Percentiles rank a stretch among this genome's conserved stretches.
Evolutionary conservation across 1,140 invertebrate species (phyloP).

Genomic region (Cephus cinctus): DNA sequence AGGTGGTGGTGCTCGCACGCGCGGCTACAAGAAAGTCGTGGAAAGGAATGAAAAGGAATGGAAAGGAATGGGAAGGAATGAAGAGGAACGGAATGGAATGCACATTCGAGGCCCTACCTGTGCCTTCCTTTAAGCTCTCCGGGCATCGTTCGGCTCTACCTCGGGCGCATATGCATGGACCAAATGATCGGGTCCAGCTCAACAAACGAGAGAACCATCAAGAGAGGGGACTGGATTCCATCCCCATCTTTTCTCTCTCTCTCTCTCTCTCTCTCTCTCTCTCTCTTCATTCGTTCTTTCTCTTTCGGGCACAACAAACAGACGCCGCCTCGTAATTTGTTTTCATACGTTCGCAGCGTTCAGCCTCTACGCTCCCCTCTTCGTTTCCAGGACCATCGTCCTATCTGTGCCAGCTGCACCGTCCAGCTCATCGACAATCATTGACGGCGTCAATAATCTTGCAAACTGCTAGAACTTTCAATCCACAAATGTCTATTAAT

Average conservation of each 20-base stretch:
- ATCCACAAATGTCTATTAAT: no score
- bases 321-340: slow-evolving; percentile 54
- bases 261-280: background rate
- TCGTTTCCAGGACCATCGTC: no score
- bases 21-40: slow-evolving; percentile 1
- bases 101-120: slow-evolving; percentile 32
- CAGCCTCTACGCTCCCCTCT: slow-evolving; percentile 41
- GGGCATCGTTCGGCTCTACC: no score
- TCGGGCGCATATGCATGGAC: no score
- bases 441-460: no score
- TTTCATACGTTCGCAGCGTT: slow-evolving; percentile 50
- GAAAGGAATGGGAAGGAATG: slow-evolving; percentile 11
- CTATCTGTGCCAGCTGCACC: no score
- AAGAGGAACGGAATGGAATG: slow-evolving; percentile 39
- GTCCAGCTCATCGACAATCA: no score
- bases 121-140: no score
- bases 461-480: no score
- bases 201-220: slow-evolving; percentile 11
- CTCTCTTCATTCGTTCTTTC: background rate
- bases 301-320: slow-evolving; percentile 42
- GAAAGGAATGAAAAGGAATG: slow-evolving; percentile 8
- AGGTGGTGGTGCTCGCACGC: no score
- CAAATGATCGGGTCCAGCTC: no score
- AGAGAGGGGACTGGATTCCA: slow-evolving; percentile 8
- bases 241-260: background rate